Base-by-base conservation (phyloP, 2,797 vertebrate genomes). In the Anabas testudineus region DNA sequence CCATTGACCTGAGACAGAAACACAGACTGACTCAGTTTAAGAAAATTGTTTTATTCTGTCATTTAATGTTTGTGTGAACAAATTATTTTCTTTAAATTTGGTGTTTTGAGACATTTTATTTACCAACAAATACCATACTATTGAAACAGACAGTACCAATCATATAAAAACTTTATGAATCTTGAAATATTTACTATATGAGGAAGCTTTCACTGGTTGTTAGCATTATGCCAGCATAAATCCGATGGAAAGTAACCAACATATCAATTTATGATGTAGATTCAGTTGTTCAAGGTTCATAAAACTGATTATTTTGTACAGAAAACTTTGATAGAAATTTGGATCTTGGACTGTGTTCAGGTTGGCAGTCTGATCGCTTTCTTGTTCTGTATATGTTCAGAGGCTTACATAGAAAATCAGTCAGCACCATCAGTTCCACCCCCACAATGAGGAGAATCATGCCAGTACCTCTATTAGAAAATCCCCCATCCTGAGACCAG, bases 401-500 rank as follows among this genome's bases (percentile, higher is more conserved):
- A 68, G 18, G 15, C 15, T 15, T 34, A 19, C 22, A n/a, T 10
- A 36, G 34, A 10, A 19, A 57, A 48, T 45, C 6, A 21, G 8
- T 10, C 6, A 30, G 5, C 30, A 56, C 6, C 51, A 49, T n/a
- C n/a, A n/a, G n/a, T n/a, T n/a, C 10, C 52, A 21, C 37, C 34
- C 67, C 61, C 26, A 73, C 63, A 67, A 69, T 53, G 19, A 7
- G 9, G 22, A 59, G 30, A 36, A 43, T 43, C 36, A 43, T 14
- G 26, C 9, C 30, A 5, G 75, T 73, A 97, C 96, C 94, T 97
- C 96, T 67, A 98, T 97, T 74, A 97, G 95, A 90, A 97, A 97
- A 88, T 97, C 96, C 43, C 97, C 97, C 96, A 97, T 97, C 49
- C 96, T 94, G 67, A 98, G 94, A 39, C 96, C 96, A 0, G 96